phyloP scores from a whole-genome alignment of 1,140 invertebrate species.

The Drosophila takahashii region DNA sequence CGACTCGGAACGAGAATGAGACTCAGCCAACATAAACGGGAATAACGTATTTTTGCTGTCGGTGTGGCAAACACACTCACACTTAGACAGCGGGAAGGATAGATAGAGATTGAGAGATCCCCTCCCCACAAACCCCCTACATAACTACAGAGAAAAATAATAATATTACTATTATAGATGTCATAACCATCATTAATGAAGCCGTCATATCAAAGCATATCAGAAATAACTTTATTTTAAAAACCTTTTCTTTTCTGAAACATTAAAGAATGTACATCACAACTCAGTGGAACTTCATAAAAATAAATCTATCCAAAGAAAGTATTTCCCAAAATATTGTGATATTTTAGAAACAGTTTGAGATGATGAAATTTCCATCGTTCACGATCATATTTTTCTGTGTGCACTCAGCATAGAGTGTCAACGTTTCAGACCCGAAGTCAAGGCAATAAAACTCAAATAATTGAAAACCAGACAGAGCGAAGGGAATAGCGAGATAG shows the following conservation, averaged over 20 bases:
- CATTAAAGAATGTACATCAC: too few relatives aligned
- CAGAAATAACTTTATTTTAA: too few relatives aligned
- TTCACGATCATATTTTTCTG: conserved; percentile 6
- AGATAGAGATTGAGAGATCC: conserved; percentile 35
- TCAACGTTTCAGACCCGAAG: conserved; percentile 75
- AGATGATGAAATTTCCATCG: neutral
- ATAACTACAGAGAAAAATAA: conserved; percentile 16
- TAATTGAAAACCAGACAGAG: conserved; percentile 73
- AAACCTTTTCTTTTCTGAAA: too few relatives aligned
- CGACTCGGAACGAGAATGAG: conserved; percentile 36
- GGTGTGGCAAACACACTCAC: conserved; percentile 58
- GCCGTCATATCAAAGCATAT: too few relatives aligned
- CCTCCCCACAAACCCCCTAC: conserved; percentile 6
- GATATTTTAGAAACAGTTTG: too few relatives aligned
- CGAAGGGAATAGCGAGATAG: conserved; percentile 37
- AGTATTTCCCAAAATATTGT: too few relatives aligned
- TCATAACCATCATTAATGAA: too few relatives aligned
- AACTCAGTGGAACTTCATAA: too few relatives aligned
- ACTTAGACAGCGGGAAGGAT: conserved; percentile 15
- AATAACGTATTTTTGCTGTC: conserved; percentile 81
- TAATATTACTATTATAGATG: neutral
- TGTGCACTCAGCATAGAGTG: conserved; percentile 53
- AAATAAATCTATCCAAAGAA: too few relatives aligned
- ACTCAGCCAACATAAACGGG: conserved; percentile 71
- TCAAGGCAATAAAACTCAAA: conserved; percentile 76